A percentile compares a stretch with the other conserved stretches of the same genome.
Conservation (phyloP, 1,140 invertebrate species). For the Anastatus disparis region DNA sequence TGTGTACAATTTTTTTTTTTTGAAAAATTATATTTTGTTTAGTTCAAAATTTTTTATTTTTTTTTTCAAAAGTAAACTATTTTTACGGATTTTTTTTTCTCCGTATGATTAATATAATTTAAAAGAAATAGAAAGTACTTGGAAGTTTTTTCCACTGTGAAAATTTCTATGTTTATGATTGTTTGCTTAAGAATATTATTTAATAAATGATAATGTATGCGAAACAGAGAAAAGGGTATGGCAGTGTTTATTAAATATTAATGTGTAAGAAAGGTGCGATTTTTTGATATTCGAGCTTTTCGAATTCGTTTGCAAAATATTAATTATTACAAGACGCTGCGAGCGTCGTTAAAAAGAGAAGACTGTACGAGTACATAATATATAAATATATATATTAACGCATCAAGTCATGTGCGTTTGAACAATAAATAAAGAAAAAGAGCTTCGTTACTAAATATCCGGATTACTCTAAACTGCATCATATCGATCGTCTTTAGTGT, state of each 20-base stretch:
- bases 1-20: no score
- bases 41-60: no score
- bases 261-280: constrained; percentile 8
- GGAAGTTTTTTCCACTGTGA: neutral
- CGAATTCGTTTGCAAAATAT: neutral
- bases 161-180: neutral
- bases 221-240: neutral
- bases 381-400: constrained; percentile 13
- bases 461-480: constrained; percentile 28
- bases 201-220: constrained; percentile 7
- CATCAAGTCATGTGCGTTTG: constrained; percentile 11
- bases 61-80: no score
- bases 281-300: constrained; percentile 17
- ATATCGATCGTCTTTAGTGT: constrained; percentile 33
- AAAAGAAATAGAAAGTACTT: neutral
- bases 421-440: constrained; percentile 28
- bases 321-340: neutral
- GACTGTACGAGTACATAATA: constrained; percentile 34
- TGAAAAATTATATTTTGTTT: no score
- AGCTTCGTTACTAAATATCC: constrained; percentile 32
- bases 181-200: constrained; percentile 25
- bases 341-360: constrained; percentile 20
- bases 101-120: neutral
- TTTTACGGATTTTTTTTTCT: constrained; percentile 19
- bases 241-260: no score